Evolutionary conservation across 2,888 invertebrate genomes (phyloP), one percentile per base, ranked within the genome.

Genomic region (Himalopsyche tibetana): DNA sequence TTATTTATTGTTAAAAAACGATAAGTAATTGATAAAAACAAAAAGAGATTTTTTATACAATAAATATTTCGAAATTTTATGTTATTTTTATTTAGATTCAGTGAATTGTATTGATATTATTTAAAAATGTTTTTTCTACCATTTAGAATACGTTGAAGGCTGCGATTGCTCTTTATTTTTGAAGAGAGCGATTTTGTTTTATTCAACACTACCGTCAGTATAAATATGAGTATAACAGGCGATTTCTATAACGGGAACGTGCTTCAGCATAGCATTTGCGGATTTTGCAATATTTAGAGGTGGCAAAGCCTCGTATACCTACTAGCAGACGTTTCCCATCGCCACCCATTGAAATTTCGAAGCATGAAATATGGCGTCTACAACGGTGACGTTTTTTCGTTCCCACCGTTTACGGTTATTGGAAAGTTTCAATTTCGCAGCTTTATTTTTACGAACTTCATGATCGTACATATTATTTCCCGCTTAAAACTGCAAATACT

Each of bases 201-300:
- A 85, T 88, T 84, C 86, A 81, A 82, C 86, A 82, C 85, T 85
- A 80, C 84, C 86, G 85, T 85, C 85, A 84, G 86, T 86, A 87
- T 86, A 87, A 88, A 88, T 84, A 87, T 80, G 82, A 84, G 51
- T 85, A 87, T 83, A 83, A 83, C 85, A 84, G 84, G 86, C 86
- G 81, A 82, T 85, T 87, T 84, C 85, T 87, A 88, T 86, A 88
- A 88, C 84, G 80, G 83, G 86, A 87, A 88, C 88, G 88, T 88
- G 88, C 87, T 69, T 79, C 84, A 51, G 88, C 88, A 88, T 87
- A 87, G 86, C 87, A 87, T 88, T 83, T 85, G 87, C 82, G 88
- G 88, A 88, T 88, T 88, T 86, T 86, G 84, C 87, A 87, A 86
- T 87, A 88, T 88, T 88, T 86, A 87, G 85, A 87, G 87, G 88